Evolutionary conservation across 1,140 invertebrate species (phyloP).

Genomic region (Elysia chlorotica): DNA sequence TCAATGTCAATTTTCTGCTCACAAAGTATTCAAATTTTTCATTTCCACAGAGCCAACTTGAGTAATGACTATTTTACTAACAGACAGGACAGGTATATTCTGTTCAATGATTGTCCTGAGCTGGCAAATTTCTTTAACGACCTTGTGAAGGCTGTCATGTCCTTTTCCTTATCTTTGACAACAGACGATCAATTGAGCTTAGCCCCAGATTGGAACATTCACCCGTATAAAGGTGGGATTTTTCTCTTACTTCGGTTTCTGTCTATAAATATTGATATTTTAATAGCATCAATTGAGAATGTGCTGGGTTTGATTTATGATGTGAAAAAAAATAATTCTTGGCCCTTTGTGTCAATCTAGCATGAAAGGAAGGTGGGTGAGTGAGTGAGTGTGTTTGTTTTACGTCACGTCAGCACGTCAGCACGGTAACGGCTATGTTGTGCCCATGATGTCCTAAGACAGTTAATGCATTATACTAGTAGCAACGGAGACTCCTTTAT

Average conservation of each 20-base stretch:
- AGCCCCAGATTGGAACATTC: constrained; percentile 48
- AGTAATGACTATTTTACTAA: constrained; percentile 98
- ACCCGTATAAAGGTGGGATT: constrained; percentile 61
- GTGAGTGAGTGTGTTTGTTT: neutral
- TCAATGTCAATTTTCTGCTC: neutral
- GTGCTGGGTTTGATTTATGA: neutral
- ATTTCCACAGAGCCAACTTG: constrained; percentile 81
- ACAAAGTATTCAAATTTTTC: too few species aligned
- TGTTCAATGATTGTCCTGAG: constrained; percentile 80
- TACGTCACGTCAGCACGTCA: too few species aligned
- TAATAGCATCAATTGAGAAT: neutral
- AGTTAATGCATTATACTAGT: too few species aligned
- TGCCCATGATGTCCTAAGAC: too few species aligned
- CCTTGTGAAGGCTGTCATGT: constrained; percentile 65
- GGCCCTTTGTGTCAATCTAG: neutral
- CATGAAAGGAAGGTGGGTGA: neutral
- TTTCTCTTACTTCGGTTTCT: too few species aligned
- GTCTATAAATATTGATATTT: neutral
- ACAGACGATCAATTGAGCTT: constrained; percentile 53
- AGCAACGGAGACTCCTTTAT: too few species aligned
- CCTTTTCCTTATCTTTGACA: constrained; percentile 64
- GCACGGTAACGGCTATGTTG: too few species aligned
- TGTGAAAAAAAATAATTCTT: neutral
- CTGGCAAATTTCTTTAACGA: constrained; percentile 82
- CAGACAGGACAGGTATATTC: constrained; percentile 93